Evolutionary conservation across 2,797 vertebrate genomes (phyloP), one percentile per base, ranked within the genome.

Genomic region (Lateolabrax maculatus): DNA sequence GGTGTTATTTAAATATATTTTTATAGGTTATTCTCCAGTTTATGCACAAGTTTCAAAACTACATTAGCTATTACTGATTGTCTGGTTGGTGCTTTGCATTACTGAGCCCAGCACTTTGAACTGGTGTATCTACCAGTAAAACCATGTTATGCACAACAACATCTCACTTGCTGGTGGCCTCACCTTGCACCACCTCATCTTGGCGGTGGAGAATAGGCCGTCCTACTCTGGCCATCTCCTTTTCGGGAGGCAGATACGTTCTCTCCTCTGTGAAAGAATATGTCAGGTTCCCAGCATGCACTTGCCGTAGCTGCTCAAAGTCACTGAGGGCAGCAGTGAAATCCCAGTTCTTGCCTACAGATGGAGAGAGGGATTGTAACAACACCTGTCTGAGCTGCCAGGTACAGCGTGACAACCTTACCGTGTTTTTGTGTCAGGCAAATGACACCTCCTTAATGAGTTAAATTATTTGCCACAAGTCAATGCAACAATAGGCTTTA

Each of bases 311-410:
- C 95, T 99, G 97, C 79, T 99, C 97, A 19, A 98, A 99, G 92
- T 99, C 98, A 18, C 95, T 97, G 84, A 98, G 96, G 10, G 98
- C 97, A 0, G 98, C 97, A 0, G 94, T 97, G 89, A 99, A 90
- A 68, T 99, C 97, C 98, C 98, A 99, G 95, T 99, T 99, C 93
- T 99, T 99, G 75, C 98, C 98, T 99, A 79, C 18, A 36, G 79
- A 63, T 6, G 29, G 29, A 62, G 29, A 73, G 49, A 65, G 34
- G 25, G 25, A 55, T 6, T 46, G 6, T 37, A 44, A 43, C 25
- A 25, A 36, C 74, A 78, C 80, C 46, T 44, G 60, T 58, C 25
- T 48, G 62, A 84, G 67, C 15, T 15, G 55, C 57, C 34, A 0
- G 9, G 46, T 65, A 43, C 68, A 16, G 43, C 34, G 3, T 2